Conservation (phyloP, 1,140 invertebrate species). For the Colletes gigas region DNA sequence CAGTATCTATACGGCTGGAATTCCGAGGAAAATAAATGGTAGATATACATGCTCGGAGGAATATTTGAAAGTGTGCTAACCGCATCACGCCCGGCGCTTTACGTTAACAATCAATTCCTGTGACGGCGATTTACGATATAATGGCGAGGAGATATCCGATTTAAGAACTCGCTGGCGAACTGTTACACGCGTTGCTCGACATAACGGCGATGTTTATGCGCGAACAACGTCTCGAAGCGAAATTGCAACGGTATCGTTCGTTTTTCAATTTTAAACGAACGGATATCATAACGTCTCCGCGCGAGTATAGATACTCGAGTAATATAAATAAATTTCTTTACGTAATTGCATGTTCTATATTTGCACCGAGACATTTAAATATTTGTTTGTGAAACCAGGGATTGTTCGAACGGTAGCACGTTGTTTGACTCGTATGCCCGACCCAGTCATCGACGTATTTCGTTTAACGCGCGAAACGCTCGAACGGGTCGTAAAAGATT, state of each 20-base stretch:
- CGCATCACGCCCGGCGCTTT: background rate
- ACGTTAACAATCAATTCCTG: background rate
- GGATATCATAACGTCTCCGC: too few relatives aligned
- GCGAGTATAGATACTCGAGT: too few relatives aligned
- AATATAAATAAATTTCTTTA: too few relatives aligned
- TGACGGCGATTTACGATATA: slow-evolving; percentile 7
- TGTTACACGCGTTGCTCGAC: slow-evolving; percentile 5
- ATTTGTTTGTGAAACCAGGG: too few relatives aligned
- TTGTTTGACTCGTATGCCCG: too few relatives aligned
- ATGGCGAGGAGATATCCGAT: background rate
- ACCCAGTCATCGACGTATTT: too few relatives aligned
- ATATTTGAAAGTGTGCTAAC: slow-evolving; percentile 32
- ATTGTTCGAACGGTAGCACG: too few relatives aligned
- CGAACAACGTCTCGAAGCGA: background rate
- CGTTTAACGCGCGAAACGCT: too few relatives aligned
- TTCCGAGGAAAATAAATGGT: slow-evolving; percentile 29
- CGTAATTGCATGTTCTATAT: too few relatives aligned
- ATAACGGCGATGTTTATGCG: background rate
- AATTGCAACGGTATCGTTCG: background rate
- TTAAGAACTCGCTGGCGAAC: slow-evolving; percentile 1
- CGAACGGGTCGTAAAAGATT: too few relatives aligned
- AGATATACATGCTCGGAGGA: background rate
- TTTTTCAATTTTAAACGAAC: background rate
- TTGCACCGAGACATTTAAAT: too few relatives aligned
- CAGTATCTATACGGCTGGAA: slow-evolving; percentile 26